Percentiles rank a stretch among this genome's conserved stretches.
These are phyloP conservation scores for Petrosia ficiformis DNA, from an alignment of 37 sponge, comb jelly and placozoan genomes.

Conservation along the genomic window DNA sequence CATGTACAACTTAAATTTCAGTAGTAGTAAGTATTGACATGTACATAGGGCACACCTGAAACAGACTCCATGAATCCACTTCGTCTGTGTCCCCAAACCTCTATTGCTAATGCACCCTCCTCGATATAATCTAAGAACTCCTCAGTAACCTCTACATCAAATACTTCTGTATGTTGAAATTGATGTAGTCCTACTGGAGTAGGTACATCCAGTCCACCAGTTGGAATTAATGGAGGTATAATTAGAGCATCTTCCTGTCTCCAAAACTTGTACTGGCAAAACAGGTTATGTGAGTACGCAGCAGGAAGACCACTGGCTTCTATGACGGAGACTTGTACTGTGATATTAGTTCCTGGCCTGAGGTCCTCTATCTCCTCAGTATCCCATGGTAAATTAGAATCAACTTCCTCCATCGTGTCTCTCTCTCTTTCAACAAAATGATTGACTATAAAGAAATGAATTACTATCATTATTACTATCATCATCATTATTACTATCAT, in stretches of 20 bases:
- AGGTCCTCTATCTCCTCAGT: slow-evolving; percentile 6
- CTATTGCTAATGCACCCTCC: slow-evolving; percentile 78
- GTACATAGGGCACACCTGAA: no score
- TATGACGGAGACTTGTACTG: slow-evolving; percentile 58
- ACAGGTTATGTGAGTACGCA: slow-evolving; percentile 92
- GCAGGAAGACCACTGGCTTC: slow-evolving; percentile 89
- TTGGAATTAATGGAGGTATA: slow-evolving; percentile 58
- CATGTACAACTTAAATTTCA: no score
- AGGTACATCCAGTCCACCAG: not conserved
- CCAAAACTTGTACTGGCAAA: slow-evolving; percentile 95
- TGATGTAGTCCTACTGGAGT: slow-evolving; percentile 34
- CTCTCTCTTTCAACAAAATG: not conserved
- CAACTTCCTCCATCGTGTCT: not conserved
- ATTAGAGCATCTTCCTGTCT: slow-evolving; percentile 67
- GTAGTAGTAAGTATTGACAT: no score
- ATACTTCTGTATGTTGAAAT: slow-evolving; percentile 64
- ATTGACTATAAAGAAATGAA: not conserved
- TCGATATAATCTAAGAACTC: slow-evolving; percentile 86
- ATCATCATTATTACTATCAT: no score
- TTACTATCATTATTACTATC: no score
- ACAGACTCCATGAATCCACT: slow-evolving; percentile 61
- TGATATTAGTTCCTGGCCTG: slow-evolving; percentile 3
- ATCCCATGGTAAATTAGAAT: slow-evolving; percentile 1
- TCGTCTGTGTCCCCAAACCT: slow-evolving; percentile 93
- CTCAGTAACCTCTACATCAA: slow-evolving; percentile 81